Base-by-base conservation (phyloP, 2,888 invertebrate species). In the Cactoblastis cactorum region DNA sequence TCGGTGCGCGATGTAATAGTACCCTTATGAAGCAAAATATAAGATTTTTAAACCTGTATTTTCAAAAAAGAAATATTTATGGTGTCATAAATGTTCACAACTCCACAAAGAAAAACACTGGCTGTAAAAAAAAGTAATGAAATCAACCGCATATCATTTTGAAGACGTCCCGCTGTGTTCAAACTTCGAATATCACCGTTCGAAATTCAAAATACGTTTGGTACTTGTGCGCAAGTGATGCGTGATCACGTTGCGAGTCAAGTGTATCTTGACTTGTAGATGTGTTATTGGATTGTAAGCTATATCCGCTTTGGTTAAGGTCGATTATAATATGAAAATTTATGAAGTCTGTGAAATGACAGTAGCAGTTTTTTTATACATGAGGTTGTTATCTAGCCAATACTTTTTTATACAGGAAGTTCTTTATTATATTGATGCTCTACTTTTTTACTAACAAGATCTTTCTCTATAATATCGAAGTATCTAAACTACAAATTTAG, bases 281-380 rank as follows among this genome's bases (percentile, higher is more conserved):
- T 53, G 35, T n/a, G 18, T 37, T 2, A 24, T 15, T 1, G 18
- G 14, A 77, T 59, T 60, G 51, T 49, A n/a, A 18, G 63, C 76
- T 58, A 54, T 75, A 64, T 0, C 0, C 0, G 0, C 0, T 0
- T 0, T 3, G 45, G 35, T 32, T 62, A 57, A 67, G 11, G 48
- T 51, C 41, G 22, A 24, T 38, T 24, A 24, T 51, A 32, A 39
- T 22, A 12, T 11, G 45, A 43, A n/a, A 18, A 0, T 3, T 14
- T 15, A 5, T 71, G 68, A 73, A 64, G 77, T 80, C 75, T 74
- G 69, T 74, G 69, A 85, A 86, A 84, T 84, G 86, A 85, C 81
- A 86, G 82, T 76, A 81, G 83, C 81, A 75, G 83, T 79, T 80
- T 80, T 72, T 82, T 83, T 80, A 80, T 82, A 70, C 71, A 67